Base-by-base conservation (phyloP, 30 jellyfish, hydroid and myxozoan species). In the Pelagia noctiluca region DNA sequence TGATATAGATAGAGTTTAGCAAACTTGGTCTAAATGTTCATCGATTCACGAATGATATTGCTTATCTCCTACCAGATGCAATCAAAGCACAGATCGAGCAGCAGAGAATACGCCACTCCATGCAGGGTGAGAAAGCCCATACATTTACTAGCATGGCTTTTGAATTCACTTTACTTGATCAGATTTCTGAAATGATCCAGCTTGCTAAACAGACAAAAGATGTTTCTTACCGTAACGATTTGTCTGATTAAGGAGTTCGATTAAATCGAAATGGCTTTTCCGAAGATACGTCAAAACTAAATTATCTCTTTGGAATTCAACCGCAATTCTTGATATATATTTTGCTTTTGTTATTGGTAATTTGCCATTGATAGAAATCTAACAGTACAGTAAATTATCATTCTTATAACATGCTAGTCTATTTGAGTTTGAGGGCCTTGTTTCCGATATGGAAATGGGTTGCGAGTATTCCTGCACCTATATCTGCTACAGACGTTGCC, bases 91-190 rank as follows among this genome's bases (percentile, higher is more conserved):
- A 76, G 1, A 68, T 88, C 24, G 97, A 88, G 71, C 89, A 88
- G 86, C 90, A 88, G 22, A 71, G 89, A 57, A 75, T 74, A n/a
- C 88, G 93, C 23, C 89, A 86, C 13, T 78, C 97, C 13, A 72
- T 80, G 77, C 97, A 88, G 73, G 97, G 97, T 87, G 71, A 13
- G 31, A 29, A 2, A 50, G 54, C 34, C 21, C 7, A 21, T 2
- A 30, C 3, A 10, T 68, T 68, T 3, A 1, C 35, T 21, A 26
- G 11, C 21, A 5, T 54, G 26, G 71, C 10, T 26, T 4, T 25
- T 54, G 71, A 16, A 54, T 16, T 16, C 10, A 4, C 32, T 7
- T 4, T 21, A 54, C 21, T 54, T 5, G 7, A 54, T 54, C 7
- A 5, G 10, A 21, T 4, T 26, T 54, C 24, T 25, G 8, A 21